Evolutionary conservation across 2,888 invertebrate species (phyloP).

Genomic region (Bugulina stolonifera): DNA sequence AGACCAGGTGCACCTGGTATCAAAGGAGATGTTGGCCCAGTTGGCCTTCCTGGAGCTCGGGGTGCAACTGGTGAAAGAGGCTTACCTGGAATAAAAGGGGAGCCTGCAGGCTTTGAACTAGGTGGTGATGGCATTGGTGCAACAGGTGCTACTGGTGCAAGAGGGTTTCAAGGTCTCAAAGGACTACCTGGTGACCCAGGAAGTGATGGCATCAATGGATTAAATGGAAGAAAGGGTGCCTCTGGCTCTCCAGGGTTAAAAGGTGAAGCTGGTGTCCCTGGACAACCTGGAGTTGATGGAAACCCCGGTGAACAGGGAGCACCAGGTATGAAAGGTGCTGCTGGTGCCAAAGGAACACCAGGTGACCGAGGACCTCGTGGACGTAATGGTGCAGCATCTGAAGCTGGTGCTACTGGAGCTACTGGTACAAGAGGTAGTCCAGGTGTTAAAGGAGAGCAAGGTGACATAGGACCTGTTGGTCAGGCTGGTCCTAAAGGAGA

Average conservation of each 20-base stretch:
- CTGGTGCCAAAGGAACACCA: slow-evolving; percentile 28
- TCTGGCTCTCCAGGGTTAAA: slow-evolving; percentile 1
- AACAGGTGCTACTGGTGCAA: slow-evolving; percentile 27
- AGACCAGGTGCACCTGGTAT: slow-evolving; percentile 19
- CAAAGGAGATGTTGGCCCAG: slow-evolving; percentile 15
- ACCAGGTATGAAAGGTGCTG: slow-evolving; percentile 26
- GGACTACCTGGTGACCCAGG: slow-evolving; percentile 5
- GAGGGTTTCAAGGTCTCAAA: neutral
- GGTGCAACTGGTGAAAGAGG: slow-evolving; percentile 18
- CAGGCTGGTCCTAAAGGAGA: slow-evolving; percentile 23
- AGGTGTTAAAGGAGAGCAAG: slow-evolving; percentile 27
- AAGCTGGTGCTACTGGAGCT: slow-evolving; percentile 21
- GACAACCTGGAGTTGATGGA: neutral
- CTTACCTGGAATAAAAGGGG: neutral
- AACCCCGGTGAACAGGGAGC: slow-evolving; percentile 23
- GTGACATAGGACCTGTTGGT: slow-evolving; percentile 25
- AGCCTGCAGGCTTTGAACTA: slow-evolving; percentile 16
- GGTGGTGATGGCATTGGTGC: slow-evolving; percentile 21
- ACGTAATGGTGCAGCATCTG: slow-evolving; percentile 28
- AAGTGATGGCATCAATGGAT: neutral
- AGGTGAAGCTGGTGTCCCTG: slow-evolving; percentile 25
- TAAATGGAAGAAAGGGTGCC: neutral
- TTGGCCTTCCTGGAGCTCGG: neutral
- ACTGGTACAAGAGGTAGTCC: slow-evolving; percentile 24
- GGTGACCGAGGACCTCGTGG: slow-evolving; percentile 27